These are phyloP conservation scores for Mesitornis unicolor DNA, from an alignment of 2,113 vertebrate species.

Conservation along the genomic window DNA sequence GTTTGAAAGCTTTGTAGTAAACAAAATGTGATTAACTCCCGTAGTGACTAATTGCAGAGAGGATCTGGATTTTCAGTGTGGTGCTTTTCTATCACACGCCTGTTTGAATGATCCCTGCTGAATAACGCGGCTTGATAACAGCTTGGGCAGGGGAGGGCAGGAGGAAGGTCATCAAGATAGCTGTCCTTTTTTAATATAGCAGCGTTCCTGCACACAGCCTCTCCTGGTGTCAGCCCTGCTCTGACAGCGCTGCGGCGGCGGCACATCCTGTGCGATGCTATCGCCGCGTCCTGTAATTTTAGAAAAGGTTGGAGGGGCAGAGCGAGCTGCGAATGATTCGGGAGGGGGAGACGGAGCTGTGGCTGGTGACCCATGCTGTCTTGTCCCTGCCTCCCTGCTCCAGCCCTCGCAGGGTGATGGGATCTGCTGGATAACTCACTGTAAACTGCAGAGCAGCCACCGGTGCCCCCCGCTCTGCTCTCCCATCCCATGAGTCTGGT, in stretches of 20 bases:
- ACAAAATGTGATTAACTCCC: slow-evolving; percentile 6
- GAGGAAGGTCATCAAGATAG: slow-evolving; percentile 58
- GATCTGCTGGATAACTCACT: neutral
- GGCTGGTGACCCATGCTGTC: neutral
- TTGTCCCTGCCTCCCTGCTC: neutral
- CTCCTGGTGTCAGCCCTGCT: neutral
- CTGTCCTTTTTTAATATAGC: neutral
- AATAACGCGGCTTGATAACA: neutral
- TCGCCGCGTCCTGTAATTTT: slow-evolving; percentile 1
- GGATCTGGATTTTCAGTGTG: neutral
- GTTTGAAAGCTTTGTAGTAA: slow-evolving; percentile 26
- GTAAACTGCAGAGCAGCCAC: neutral
- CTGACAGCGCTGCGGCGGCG: neutral
- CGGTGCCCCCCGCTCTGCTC: rapidly evolving
- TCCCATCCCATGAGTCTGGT: rapidly evolving
- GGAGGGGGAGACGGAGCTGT: neutral
- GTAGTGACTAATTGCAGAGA: neutral
- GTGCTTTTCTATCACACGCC: neutral
- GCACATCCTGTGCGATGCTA: slow-evolving; percentile 51
- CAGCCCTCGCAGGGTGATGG: neutral
- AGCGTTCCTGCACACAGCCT: neutral
- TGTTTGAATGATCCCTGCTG: slow-evolving; percentile 16
- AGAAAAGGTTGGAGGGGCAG: neutral
- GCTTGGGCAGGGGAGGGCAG: neutral
- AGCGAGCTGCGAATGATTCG: rapidly evolving